phyloP scores from a whole-genome alignment of 2,888 invertebrate genomes.

The Orgyia antiqua region DNA sequence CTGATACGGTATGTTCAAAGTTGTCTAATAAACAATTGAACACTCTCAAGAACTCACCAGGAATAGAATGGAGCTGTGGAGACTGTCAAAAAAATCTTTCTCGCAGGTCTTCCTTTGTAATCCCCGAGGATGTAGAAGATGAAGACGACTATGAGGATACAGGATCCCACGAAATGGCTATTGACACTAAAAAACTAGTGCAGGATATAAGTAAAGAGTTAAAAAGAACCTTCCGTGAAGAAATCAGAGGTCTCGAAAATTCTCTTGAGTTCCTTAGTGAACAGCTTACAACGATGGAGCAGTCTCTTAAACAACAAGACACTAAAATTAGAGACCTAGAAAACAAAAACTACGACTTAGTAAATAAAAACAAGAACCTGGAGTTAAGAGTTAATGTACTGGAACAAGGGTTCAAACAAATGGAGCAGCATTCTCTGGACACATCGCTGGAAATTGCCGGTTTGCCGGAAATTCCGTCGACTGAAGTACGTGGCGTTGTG shows the following conservation, averaged over 20 bases:
- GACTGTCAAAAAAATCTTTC: neutral
- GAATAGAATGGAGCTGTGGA: conserved; percentile 2
- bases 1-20: neutral
- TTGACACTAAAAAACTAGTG: conserved; percentile 5
- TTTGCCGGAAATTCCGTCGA: no score
- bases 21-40: conserved; percentile 1
- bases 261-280: no score
- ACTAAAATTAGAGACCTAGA: neutral
- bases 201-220: neutral
- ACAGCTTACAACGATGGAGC: neutral
- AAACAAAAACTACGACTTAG: neutral
- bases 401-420: neutral
- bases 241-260: neutral
- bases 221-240: conserved; percentile 1
- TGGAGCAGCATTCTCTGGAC: conserved; percentile 1
- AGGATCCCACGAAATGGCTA: neutral
- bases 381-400: neutral
- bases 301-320: neutral
- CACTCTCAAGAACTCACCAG: neutral
- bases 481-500: no score
- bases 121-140: neutral
- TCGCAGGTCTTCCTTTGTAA: conserved; percentile 1
- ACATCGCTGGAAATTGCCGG: no score
- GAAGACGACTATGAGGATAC: neutral
- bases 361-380: no score